phyloP scores from a whole-genome alignment of 2,797 vertebrate genomes.

The Hippoglossus hippoglossus region DNA sequence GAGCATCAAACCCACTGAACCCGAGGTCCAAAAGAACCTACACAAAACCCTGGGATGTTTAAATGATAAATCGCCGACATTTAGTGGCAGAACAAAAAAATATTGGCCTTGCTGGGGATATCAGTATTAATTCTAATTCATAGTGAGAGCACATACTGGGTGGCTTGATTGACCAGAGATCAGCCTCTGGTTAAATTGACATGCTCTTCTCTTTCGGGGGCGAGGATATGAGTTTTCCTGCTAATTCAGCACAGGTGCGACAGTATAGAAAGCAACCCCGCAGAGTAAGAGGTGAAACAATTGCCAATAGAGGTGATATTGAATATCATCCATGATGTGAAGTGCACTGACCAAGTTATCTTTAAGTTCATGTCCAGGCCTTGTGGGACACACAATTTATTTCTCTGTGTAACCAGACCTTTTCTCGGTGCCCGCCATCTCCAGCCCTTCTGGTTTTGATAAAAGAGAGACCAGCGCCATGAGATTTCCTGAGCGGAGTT shows the following conservation, averaged over 20 bases:
- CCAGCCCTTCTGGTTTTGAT: conserved; percentile 74
- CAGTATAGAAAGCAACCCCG: conserved; percentile 54
- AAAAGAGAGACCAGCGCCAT: conserved; percentile 52
- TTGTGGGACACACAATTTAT: conserved; percentile 54
- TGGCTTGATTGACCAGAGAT: conserved; percentile 80
- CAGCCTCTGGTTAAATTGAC: conserved; percentile 75
- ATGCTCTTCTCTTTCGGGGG: conserved; percentile 56
- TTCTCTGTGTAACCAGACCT: conserved; percentile 63
- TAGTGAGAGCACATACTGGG: conserved; percentile 79
- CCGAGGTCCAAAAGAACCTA: conserved; percentile 86
- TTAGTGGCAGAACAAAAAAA: conserved; percentile 85
- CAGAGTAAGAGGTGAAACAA: conserved; percentile 67
- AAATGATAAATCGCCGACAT: conserved; percentile 87
- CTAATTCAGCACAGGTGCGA: conserved; percentile 81
- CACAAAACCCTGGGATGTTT: conserved; percentile 86
- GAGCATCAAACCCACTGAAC: conserved; percentile 86
- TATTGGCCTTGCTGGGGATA: conserved; percentile 84
- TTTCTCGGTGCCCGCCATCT: conserved; percentile 36
- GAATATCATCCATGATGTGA: conserved; percentile 58
- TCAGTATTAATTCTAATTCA: conserved; percentile 86
- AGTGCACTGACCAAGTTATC: conserved; percentile 67
- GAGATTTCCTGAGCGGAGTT: conserved; percentile 56
- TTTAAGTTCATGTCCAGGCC: conserved; percentile 59
- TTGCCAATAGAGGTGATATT: conserved; percentile 66
- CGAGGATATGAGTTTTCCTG: conserved; percentile 71